Conservation (phyloP, 35 echinoderm and acorn worm genomes). For the Amphiura filiformis region DNA sequence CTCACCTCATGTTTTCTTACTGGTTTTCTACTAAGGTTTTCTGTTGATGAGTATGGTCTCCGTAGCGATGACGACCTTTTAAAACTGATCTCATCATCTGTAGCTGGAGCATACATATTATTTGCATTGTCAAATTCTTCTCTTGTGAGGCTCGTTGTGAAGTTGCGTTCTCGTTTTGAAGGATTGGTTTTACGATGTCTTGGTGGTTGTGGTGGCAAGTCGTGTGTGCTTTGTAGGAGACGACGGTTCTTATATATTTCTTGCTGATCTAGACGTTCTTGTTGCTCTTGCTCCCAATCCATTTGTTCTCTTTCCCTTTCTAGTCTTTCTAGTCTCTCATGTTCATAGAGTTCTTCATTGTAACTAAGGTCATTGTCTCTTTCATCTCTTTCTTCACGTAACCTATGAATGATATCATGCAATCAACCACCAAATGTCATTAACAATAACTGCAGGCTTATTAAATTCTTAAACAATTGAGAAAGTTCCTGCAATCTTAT, state of each 20-base stretch:
- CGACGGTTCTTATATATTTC: background rate
- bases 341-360: background rate
- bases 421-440: too few species aligned
- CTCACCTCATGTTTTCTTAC: constrained; percentile 3
- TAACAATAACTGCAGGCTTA: too few species aligned
- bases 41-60: background rate
- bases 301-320: background rate
- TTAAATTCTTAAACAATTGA: too few species aligned
- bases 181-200: background rate
- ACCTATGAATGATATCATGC: background rate
- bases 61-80: background rate
- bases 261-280: background rate
- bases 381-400: constrained; percentile 14
- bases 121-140: constrained; percentile 4
- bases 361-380: background rate
- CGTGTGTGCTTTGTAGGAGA: background rate
- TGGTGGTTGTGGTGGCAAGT: background rate
- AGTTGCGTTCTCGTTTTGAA: background rate
- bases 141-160: constrained; percentile 2
- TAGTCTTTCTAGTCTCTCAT: background rate
- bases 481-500: too few species aligned
- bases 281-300: background rate
- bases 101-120: background rate
- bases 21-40: background rate
- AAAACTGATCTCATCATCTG: background rate